Evolutionary conservation across 2,888 invertebrate genomes (phyloP).

Genomic region (Thereva nobilitata): DNA sequence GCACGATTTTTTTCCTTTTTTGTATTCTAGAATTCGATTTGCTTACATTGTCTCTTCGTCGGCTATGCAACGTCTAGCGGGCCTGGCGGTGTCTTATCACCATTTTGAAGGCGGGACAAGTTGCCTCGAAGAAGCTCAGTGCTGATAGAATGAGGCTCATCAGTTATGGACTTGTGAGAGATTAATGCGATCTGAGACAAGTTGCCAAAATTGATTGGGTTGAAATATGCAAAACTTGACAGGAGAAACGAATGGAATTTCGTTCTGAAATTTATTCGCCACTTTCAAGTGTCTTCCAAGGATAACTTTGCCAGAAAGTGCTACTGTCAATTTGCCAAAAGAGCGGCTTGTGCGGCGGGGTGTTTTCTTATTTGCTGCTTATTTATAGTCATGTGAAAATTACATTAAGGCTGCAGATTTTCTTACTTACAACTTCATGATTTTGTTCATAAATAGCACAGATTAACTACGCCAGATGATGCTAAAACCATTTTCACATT

Average conservation of each 20-base stretch:
- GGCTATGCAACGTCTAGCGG: conserved; percentile 22
- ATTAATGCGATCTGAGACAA: conserved; percentile 5
- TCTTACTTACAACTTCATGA: no score
- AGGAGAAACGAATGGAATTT: not conserved
- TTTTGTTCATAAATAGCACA: no score
- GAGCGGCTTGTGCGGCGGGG: no score
- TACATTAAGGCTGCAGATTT: no score
- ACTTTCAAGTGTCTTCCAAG: no score
- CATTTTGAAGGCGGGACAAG: not conserved
- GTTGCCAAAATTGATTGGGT: conserved; percentile 18
- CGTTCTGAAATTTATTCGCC: no score
- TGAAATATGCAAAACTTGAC: conserved; percentile 17
- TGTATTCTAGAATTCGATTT: not conserved
- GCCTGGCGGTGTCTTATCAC: not conserved
- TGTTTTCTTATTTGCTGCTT: no score
- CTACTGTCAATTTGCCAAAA: no score
- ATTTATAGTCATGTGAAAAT: no score
- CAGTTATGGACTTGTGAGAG: not conserved
- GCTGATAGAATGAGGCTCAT: conserved; percentile 1
- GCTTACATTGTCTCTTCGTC: conserved; percentile 7
- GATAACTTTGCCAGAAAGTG: no score
- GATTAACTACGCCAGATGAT: no score
- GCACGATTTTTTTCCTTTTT: conserved; percentile 12
- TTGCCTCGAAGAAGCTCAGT: not conserved
- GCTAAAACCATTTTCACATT: no score